Evolutionary conservation across 2,888 invertebrate genomes (phyloP), one percentile per base, ranked within the genome.

Genomic region (Cantharis flavilabris): DNA sequence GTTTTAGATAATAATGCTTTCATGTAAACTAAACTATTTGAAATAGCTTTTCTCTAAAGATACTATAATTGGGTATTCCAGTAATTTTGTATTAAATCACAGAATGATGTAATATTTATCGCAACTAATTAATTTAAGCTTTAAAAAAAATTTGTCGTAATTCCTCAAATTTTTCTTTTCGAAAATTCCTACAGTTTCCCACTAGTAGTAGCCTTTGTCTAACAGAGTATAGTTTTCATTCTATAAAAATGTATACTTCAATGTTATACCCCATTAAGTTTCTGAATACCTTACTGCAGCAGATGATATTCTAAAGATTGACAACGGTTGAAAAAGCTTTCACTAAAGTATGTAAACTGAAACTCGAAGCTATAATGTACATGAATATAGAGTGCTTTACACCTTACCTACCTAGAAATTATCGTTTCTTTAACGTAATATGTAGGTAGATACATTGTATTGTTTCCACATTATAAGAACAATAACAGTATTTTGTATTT

Each of bases 331-430:
- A 23, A 18, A 67, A 67, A 67, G 65, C 65, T 26, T n/a, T 67
- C 65, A 67, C 65, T 67, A 67, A 23, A 67, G 65, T 26, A 23
- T 67, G 65, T 26, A 67, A 67, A 23, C 18, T 67, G 65, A 67
- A 67, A 67, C 65, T 67, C 13, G 65, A 67, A 67, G 18, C 65
- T 67, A 67, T 67, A 67, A 67, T 67, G 65, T 26, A 67, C 65
- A 67, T 67, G 65, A 67, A 67, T 67, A 67, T 67, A 67, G 26
- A 67, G 65, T 49, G 49, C 49, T 49, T 49, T 49, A 49, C n/a
- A 49, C 49, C 49, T 49, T 49, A n/a, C 49, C 49, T n/a, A 49
- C 49, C 49, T 49, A n/a, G 49, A 49, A 49, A 49, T 49, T 49
- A 49, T 49, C 49, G 49, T n/a, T 49, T 49, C n/a, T 49, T 49